phyloP scores from a whole-genome alignment of 2,797 vertebrate species.

The Falco columbarius region DNA sequence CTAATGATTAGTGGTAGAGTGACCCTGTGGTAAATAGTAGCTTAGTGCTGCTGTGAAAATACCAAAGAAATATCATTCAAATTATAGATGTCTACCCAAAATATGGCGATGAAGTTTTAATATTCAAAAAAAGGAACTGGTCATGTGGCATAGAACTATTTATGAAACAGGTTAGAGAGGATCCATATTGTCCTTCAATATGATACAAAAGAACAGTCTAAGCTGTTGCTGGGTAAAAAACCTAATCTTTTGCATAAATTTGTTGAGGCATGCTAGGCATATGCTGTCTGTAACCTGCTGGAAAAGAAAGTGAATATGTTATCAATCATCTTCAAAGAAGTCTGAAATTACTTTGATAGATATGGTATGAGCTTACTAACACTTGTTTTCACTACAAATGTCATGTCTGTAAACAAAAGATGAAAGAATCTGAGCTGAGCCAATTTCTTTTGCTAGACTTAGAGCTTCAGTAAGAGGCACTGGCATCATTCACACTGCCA shows the following conservation, averaged over 20 bases:
- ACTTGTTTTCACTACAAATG: neutral
- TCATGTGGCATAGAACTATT: neutral
- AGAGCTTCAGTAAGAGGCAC: neutral
- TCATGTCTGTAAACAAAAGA: neutral
- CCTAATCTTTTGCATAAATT: neutral
- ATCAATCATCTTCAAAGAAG: slow-evolving; percentile 50
- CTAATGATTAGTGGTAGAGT: neutral
- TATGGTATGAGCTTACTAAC: neutral
- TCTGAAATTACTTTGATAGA: slow-evolving; percentile 13
- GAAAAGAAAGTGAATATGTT: neutral
- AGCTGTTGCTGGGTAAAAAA: neutral
- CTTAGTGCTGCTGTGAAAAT: neutral
- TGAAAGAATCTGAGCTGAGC: slow-evolving; percentile 15
- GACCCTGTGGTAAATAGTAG: neutral
- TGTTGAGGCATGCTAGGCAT: neutral
- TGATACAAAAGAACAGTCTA: neutral
- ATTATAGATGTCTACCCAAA: neutral
- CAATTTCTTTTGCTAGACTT: neutral
- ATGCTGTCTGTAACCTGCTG: neutral
- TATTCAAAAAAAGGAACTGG: neutral
- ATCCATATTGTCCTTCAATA: neutral
- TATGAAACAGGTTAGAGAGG: neutral
- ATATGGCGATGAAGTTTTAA: neutral
- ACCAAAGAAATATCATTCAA: neutral
- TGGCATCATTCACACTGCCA: neutral